Evolutionary conservation across 2,797 vertebrate species (phyloP).

Genomic region (Setipinna tenuifilis): DNA sequence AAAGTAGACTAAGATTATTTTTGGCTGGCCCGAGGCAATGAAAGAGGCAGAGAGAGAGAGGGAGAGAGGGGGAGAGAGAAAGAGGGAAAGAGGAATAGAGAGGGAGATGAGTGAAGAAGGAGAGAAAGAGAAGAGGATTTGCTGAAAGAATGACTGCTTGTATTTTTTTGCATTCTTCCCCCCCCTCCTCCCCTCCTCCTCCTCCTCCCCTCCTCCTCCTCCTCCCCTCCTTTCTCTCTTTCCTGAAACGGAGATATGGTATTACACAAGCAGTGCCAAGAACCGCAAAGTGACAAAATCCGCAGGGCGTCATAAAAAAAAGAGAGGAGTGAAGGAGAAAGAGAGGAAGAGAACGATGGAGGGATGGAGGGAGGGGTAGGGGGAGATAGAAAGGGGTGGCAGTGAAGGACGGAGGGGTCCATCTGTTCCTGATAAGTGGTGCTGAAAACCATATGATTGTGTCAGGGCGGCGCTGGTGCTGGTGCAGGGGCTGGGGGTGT

Average conservation of each 20-base stretch:
- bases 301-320: slow-evolving; percentile 84
- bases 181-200: no score
- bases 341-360: slow-evolving; percentile 38
- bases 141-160: slow-evolving; percentile 61
- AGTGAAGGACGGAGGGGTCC: slow-evolving; percentile 80
- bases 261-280: slow-evolving; percentile 82
- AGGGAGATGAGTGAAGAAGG: slow-evolving; percentile 29
- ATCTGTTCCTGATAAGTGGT: slow-evolving; percentile 91
- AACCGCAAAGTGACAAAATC: slow-evolving; percentile 94
- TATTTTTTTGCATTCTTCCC: slow-evolving; percentile 49
- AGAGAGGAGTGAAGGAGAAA: slow-evolving; percentile 62
- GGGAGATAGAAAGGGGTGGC: slow-evolving; percentile 71
- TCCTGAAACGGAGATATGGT: slow-evolving; percentile 85
- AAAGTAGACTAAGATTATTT: slow-evolving; percentile 6
- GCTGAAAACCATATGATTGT: slow-evolving; percentile 88
- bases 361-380: slow-evolving; percentile 83
- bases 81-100: no score
- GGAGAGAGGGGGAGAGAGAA: background rate
- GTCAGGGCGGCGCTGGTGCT: no score
- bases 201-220: no score
- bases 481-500: slow-evolving; percentile 52
- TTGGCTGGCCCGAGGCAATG: background rate
- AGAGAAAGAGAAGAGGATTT: background rate
- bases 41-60: background rate
- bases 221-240: slow-evolving; percentile 56